These are phyloP conservation scores for Motacilla alba DNA, from an alignment of 2,113 vertebrate species.

Conservation along the genomic window DNA sequence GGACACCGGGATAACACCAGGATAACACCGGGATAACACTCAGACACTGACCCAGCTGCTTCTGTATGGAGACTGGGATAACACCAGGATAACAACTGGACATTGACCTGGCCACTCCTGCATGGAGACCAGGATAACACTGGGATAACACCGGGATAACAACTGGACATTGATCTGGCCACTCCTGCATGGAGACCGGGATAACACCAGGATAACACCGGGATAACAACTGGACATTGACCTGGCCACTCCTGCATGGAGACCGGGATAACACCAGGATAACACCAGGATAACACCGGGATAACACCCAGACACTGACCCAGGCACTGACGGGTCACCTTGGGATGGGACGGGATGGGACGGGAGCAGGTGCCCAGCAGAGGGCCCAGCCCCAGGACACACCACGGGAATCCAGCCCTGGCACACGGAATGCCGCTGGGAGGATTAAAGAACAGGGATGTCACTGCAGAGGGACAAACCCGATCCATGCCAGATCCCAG, in stretches of 20 bases:
- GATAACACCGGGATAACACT: no score
- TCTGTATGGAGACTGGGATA: not conserved
- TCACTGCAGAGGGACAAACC: not conserved
- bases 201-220: not conserved
- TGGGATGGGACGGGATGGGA: not conserved
- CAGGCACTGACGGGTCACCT: accelerated
- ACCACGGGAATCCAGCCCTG: not conserved
- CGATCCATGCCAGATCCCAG: no score
- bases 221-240: not conserved
- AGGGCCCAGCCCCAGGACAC: not conserved
- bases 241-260: accelerated
- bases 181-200: accelerated
- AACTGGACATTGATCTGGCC: accelerated
- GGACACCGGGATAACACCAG: not conserved
- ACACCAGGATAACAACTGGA: not conserved
- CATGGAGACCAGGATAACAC: no score
- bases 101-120: no score
- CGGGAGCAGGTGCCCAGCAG: not conserved
- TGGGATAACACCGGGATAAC: not conserved
- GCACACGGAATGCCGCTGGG: not conserved
- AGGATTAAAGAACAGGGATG: not conserved
- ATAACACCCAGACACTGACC: not conserved
- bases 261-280: accelerated
- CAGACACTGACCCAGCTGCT: not conserved
- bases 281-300: not conserved